Conservation (phyloP, 2,113 vertebrate genomes). For the Catharus minimus region DNA sequence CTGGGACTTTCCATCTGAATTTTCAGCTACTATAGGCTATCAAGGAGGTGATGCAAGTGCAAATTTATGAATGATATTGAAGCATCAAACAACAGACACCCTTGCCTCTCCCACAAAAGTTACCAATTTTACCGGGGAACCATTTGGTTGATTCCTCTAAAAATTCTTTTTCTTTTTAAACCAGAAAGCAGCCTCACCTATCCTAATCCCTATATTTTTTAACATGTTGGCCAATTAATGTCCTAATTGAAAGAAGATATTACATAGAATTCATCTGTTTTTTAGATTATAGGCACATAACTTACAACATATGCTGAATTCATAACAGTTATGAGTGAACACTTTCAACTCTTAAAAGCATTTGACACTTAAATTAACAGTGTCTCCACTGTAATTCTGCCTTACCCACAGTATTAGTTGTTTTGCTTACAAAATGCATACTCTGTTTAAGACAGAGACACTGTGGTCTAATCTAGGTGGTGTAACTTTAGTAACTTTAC, state of each 20-base stretch:
- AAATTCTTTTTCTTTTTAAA: neutral
- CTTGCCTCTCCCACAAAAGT: neutral
- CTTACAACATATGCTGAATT: slow-evolving; percentile 27
- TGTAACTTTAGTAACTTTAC: neutral
- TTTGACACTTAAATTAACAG: slow-evolving; percentile 23
- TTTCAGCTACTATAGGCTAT: neutral
- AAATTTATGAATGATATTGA: neutral
- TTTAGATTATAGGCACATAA: neutral
- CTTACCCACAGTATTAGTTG: neutral
- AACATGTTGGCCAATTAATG: neutral
- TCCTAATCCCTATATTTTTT: neutral
- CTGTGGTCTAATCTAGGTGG: neutral
- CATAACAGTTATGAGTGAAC: slow-evolving; percentile 2
- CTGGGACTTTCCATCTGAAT: neutral
- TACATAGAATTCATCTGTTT: slow-evolving; percentile 2
- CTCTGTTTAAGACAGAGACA: neutral
- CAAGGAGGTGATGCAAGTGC: neutral
- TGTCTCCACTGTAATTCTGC: slow-evolving; percentile 28
- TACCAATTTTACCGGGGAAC: neutral
- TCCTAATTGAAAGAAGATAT: slow-evolving; percentile 23
- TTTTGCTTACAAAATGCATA: neutral
- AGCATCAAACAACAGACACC: neutral
- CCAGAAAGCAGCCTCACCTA: neutral
- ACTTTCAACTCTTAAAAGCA: slow-evolving; percentile 32
- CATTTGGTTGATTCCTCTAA: neutral